These are phyloP conservation scores for Karalla daura DNA, from an alignment of 2,797 vertebrate genomes.

Conservation along the genomic window DNA sequence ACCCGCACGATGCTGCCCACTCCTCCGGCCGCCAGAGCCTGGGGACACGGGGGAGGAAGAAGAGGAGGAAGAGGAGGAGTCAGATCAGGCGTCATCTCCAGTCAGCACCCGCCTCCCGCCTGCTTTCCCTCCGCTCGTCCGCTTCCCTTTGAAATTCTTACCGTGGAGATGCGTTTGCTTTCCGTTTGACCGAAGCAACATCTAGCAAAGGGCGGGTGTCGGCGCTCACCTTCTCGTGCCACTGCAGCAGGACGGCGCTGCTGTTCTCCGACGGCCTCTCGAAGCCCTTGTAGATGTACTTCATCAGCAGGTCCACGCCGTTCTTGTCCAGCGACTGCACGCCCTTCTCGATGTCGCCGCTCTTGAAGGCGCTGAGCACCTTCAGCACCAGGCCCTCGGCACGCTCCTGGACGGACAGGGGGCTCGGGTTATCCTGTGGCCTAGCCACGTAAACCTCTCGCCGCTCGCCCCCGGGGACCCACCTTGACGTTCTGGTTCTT, in stretches of 20 bases:
- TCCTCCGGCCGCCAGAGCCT: conserved; percentile 96
- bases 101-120: too few species aligned
- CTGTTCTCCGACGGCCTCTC: conserved; percentile 97
- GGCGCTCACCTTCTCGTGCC: conserved; percentile 94
- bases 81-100: background rate
- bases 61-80: too few species aligned
- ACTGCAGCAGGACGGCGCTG: conserved; percentile 95
- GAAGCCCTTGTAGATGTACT: conserved; percentile 99
- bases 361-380: conserved; percentile 97
- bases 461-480: too few species aligned
- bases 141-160: background rate
- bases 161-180: too few species aligned
- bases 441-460: too few species aligned
- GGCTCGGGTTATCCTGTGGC: too few species aligned
- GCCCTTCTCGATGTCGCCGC: conserved; percentile 95
- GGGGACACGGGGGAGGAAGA: conserved; percentile 38
- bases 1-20: conserved; percentile 96
- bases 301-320: conserved; percentile 96
- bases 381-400: conserved; percentile 96
- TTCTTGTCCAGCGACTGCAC: conserved; percentile 97
- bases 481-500: conserved; percentile 98
- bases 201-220: too few species aligned
- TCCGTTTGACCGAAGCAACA: too few species aligned
- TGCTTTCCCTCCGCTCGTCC: too few species aligned
- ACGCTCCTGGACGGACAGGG: conserved; percentile 85